Percentiles rank a stretch among this genome's conserved stretches.
Evolutionary conservation across 2,113 vertebrate genomes (phyloP).

Genomic region (Corythoichthys intestinalis): DNA sequence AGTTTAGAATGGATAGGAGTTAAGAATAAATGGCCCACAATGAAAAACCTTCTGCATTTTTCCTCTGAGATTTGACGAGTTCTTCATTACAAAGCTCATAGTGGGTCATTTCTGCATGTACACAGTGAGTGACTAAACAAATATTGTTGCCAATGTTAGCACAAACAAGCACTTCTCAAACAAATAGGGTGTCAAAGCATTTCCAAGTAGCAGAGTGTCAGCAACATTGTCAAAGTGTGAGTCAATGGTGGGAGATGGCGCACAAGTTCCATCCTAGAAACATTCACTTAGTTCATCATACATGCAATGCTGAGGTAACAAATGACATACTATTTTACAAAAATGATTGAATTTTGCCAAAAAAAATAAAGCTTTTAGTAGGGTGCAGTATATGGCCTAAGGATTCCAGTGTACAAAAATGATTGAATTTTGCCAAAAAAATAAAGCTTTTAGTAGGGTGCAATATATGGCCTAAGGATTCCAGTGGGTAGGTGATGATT

Average conservation of each 20-base stretch:
- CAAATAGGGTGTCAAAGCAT: conserved; percentile 27
- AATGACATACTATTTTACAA: not conserved
- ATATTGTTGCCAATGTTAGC: conserved; percentile 47
- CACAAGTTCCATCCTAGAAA: conserved; percentile 10
- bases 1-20: conserved; percentile 28
- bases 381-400: not conserved
- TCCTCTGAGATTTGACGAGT: not conserved
- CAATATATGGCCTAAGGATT: not conserved
- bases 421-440: no score
- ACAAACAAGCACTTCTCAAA: conserved; percentile 43
- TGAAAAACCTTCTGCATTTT: conserved; percentile 7
- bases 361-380: not conserved
- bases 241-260: conserved; percentile 42
- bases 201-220: conserved; percentile 26
- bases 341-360: not conserved
- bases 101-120: conserved; percentile 57
- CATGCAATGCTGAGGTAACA: conserved; percentile 38
- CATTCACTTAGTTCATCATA: conserved; percentile 10
- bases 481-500: not conserved
- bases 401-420: not conserved
- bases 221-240: conserved; percentile 29
- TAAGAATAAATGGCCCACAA: conserved; percentile 58
- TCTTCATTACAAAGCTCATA: conserved; percentile 25
- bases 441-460: not conserved
- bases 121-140: not conserved